Percentiles rank a stretch among this genome's conserved stretches.
Evolutionary conservation across 2,888 invertebrate genomes (phyloP).

Genomic region (Abscondita cerata): DNA sequence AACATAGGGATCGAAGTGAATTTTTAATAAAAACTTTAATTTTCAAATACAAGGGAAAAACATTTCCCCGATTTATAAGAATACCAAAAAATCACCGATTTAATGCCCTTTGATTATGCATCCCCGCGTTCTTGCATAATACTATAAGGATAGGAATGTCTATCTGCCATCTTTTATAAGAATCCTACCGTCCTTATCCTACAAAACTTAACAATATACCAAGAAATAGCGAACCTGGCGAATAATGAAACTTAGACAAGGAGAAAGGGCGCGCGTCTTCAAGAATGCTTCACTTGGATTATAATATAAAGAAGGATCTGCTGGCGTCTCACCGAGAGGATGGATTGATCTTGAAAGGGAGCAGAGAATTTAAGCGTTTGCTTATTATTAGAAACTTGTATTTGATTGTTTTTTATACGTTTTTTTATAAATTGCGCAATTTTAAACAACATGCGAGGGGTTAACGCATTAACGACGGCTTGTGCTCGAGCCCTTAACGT

Average conservation of each 20-base stretch:
- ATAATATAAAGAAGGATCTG: conserved; percentile 37
- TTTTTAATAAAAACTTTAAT: too few species aligned
- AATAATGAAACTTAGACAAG: conserved; percentile 29
- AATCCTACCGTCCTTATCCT: conserved; percentile 13
- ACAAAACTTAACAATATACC: conserved; percentile 12
- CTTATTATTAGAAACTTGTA: conserved; percentile 23
- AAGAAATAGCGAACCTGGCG: conserved; percentile 24
- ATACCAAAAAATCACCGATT: background rate
- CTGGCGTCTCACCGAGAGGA: conserved; percentile 33
- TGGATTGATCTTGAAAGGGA: conserved; percentile 34
- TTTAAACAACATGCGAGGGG: background rate
- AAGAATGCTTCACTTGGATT: conserved; percentile 35
- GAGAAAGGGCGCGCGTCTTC: conserved; percentile 24
- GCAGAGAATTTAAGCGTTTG: conserved; percentile 20
- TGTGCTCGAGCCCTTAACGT: conserved; percentile 18
- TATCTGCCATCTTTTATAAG: conserved; percentile 9
- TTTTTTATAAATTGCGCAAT: background rate
- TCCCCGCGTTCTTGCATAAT: conserved; percentile 24
- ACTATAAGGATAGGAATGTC: conserved; percentile 25
- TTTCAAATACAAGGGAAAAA: background rate
- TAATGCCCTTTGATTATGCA: conserved; percentile 20
- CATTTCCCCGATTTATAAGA: background rate
- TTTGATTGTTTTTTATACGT: conserved; percentile 9
- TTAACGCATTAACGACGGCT: background rate
- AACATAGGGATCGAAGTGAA: too few species aligned